Base-by-base conservation (phyloP, 2,888 invertebrate genomes). In the Hypselothyrea guttata region DNA sequence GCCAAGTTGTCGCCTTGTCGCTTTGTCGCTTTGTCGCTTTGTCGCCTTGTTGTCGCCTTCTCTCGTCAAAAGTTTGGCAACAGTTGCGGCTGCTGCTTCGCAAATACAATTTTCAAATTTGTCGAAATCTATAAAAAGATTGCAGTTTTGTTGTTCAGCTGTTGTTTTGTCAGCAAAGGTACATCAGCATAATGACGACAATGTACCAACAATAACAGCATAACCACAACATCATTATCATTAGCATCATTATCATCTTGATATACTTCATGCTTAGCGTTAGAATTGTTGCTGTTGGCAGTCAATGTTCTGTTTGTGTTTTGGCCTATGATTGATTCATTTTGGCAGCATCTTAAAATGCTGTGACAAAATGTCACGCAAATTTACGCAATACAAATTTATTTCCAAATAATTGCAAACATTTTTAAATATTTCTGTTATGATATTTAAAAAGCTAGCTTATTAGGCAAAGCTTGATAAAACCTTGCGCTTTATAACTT, bases 71-170 rank as follows among this genome's bases (percentile, higher is more conserved):
- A 47, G 61, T 74, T 73, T 72, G 83, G 82, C 83, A 78, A 64
- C 77, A 73, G 68, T 74, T 67, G 73, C 73, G 65, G 75, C 73
- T 67, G 75, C 67, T 75, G 74, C 64, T 76, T 77, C 63, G 77
- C 73, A 82, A 75, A 73, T 73, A 69, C 73, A 74, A 68, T 76
- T 73, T 78, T 72, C 63, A 73, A 76, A 75, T 75, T 81, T 82
- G 84, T 74, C 68, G 86, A 85, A 84, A 83, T 84, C 86, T 85
- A 85, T 75, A 85, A 85, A 85, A 86, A 86, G 84, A 86, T 84
- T 83, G 68, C 71, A 83, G 66, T 81, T 76, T n/a, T 71, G 65
- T 71, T 60, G 61, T 83, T 76, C 76, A 79, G 78, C 78, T 82
- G 79, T 78, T 77, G 71, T 55, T 66, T 40, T 42, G 40, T 37